Conservation (phyloP, 1,140 invertebrate genomes). For the Achroia grisella region DNA sequence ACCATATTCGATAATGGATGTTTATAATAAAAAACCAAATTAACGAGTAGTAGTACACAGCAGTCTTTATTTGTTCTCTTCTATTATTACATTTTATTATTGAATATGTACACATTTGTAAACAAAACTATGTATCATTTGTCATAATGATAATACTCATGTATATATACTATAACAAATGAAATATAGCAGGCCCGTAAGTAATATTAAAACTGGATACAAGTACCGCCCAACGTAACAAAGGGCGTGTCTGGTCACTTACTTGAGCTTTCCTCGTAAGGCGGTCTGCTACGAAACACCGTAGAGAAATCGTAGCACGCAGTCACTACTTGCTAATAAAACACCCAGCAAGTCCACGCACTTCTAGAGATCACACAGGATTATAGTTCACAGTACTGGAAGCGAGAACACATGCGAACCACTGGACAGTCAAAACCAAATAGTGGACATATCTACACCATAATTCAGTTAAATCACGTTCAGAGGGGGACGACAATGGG, state of each 20-base stretch:
- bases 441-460: constrained; percentile 59
- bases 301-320: constrained; percentile 37
- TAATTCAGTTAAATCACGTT: constrained; percentile 71
- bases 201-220: no score
- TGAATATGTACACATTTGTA: no score
- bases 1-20: no score
- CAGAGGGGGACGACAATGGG: constrained; percentile 64
- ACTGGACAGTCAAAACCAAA: constrained; percentile 54
- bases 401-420: constrained; percentile 35
- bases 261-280: constrained; percentile 36
- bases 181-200: no score
- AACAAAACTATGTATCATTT: no score
- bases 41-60: no score
- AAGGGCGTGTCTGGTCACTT: constrained; percentile 16
- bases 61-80: no score
- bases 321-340: constrained; percentile 23
- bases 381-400: constrained; percentile 21
- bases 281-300: constrained; percentile 21
- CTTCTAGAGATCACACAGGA: no score
- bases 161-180: no score
- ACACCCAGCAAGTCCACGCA: constrained; percentile 13
- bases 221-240: neutral
- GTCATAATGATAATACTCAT: no score
- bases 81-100: no score
- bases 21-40: no score